A percentile compares a stretch with the other conserved stretches of the same genome.
phyloP scores from a whole-genome alignment of 2,797 vertebrate genomes.

The Novumbra hubbsi region DNA sequence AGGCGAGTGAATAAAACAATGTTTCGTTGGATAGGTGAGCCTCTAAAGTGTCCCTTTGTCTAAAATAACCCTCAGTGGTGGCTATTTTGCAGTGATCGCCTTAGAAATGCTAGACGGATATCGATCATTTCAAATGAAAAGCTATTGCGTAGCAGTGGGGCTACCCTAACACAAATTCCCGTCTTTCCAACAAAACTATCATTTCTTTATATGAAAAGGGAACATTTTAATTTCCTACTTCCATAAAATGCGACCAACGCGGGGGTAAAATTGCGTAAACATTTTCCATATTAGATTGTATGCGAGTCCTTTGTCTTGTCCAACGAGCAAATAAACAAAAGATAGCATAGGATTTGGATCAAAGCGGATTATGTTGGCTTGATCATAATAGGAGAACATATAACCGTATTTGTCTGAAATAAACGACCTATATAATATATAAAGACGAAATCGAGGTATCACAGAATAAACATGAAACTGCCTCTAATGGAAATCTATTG shows the following conservation, averaged over 20 bases:
- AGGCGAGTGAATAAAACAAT: neutral
- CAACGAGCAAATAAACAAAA: conserved; percentile 77
- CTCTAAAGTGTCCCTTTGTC: conserved; percentile 74
- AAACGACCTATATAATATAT: conserved; percentile 36
- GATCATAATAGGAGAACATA: conserved; percentile 70
- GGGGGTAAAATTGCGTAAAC: conserved; percentile 14
- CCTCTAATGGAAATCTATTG: conserved; percentile 61
- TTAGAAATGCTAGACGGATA: conserved; percentile 70
- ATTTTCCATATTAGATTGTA: conserved; percentile 48
- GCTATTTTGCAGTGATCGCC: conserved; percentile 52
- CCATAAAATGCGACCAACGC: conserved; percentile 17
- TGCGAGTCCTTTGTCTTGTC: conserved; percentile 75
- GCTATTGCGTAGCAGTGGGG: conserved; percentile 67
- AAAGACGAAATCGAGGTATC: conserved; percentile 48
- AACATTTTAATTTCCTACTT: neutral
- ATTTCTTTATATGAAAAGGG: conserved; percentile 19
- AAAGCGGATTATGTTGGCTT: conserved; percentile 71
- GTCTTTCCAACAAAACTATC: conserved; percentile 24
- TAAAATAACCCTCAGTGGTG: conserved; percentile 55
- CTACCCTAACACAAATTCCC: conserved; percentile 36
- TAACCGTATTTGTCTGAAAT: conserved; percentile 62
- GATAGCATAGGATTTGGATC: conserved; percentile 53
- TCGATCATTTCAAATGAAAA: conserved; percentile 71
- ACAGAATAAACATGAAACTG: conserved; percentile 30
- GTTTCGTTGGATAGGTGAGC: conserved; percentile 40